Evolutionary conservation across 2,888 invertebrate genomes (phyloP).

Genomic region (Lepidochitona cinerea): DNA sequence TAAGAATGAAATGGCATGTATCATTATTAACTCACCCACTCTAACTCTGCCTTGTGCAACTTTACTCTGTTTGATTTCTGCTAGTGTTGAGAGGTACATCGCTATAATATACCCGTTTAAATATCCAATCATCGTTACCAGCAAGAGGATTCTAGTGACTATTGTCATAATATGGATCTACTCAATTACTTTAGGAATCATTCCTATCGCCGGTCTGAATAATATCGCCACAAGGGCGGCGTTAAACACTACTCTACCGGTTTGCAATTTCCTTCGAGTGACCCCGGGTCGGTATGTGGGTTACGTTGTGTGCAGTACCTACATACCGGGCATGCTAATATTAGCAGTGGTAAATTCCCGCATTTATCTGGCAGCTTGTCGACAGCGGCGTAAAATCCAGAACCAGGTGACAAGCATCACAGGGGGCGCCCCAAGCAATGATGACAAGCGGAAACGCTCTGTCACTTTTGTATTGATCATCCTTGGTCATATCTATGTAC

Average conservation of each 20-base stretch:
- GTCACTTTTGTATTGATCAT: not conserved
- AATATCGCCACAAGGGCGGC: not conserved
- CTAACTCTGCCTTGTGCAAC: not conserved
- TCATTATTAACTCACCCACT: not conserved
- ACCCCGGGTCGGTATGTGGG: constrained; percentile 1
- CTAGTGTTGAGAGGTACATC: not conserved
- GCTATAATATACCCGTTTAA: not conserved
- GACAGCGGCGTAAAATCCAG: not conserved
- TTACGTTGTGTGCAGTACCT: not conserved
- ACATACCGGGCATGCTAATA: not conserved
- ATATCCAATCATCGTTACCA: not conserved
- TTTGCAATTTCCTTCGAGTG: not conserved
- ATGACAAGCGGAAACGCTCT: not conserved
- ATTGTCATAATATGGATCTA: not conserved
- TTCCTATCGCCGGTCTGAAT: not conserved
- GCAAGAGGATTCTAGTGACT: not conserved
- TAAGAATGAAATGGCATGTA: not conserved
- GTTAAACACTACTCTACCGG: not conserved
- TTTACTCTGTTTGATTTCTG: not conserved
- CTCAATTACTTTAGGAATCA: not conserved
- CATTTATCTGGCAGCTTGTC: not conserved
- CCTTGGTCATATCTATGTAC: not conserved
- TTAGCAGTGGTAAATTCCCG: not conserved
- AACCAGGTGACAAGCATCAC: not conserved
- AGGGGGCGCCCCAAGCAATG: not conserved